Conservation (phyloP, 1,140 invertebrate species). For the Zaprionus lachaisei region DNA sequence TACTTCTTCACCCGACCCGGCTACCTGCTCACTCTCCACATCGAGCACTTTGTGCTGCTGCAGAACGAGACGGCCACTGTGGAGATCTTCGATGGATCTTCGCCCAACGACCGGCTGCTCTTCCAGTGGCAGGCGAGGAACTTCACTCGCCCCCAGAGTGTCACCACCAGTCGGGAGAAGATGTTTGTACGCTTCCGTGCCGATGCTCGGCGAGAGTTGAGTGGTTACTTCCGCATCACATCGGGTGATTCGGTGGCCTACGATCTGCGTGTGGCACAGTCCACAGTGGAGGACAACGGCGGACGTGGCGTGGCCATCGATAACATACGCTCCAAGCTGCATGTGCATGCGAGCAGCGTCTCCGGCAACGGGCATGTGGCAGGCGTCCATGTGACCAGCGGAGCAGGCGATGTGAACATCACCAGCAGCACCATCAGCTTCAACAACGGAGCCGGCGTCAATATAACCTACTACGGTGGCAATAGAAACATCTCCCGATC, state of each 20-base stretch:
- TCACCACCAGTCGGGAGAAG: constrained; percentile 91
- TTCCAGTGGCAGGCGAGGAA: constrained; percentile 90
- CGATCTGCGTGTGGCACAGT: constrained; percentile 94
- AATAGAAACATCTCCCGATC: constrained; percentile 94
- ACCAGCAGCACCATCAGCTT: constrained; percentile 94
- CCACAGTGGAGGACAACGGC: constrained; percentile 94
- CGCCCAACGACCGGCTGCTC: constrained; percentile 88
- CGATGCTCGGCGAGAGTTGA: constrained; percentile 88
- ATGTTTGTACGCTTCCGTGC: constrained; percentile 91
- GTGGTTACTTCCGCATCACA: constrained; percentile 90
- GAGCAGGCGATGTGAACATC: constrained; percentile 96
- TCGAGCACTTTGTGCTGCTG: constrained; percentile 91
- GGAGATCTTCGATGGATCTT: constrained; percentile 91
- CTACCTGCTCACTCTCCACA: constrained; percentile 93
- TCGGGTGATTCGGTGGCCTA: constrained; percentile 92
- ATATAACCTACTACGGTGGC: constrained; percentile 96
- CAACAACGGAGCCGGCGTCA: constrained; percentile 96
- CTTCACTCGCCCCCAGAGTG: constrained; percentile 92
- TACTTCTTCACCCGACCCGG: constrained; percentile 91
- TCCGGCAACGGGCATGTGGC: constrained; percentile 94
- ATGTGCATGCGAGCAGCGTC: constrained; percentile 92
- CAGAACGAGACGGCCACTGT: constrained; percentile 90
- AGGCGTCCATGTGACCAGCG: constrained; percentile 93
- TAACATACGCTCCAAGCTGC: constrained; percentile 92
- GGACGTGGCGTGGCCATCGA: constrained; percentile 96